phyloP scores from a whole-genome alignment of 2,888 invertebrate species.

The Neocrepidodera transversa region DNA sequence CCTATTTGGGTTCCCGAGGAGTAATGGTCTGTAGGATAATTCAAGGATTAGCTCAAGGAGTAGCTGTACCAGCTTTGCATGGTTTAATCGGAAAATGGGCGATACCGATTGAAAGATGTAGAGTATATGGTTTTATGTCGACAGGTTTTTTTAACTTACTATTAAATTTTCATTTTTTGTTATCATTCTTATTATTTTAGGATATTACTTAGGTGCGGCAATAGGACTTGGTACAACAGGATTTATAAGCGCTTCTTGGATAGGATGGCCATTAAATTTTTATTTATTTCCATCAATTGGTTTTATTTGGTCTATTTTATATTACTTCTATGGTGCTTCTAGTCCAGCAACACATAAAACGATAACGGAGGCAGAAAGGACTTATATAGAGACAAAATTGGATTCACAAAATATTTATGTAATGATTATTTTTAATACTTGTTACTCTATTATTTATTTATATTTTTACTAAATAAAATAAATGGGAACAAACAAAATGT shows the following conservation, averaged over 20 bases:
- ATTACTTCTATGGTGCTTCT: constrained; percentile 7
- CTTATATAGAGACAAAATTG: neutral
- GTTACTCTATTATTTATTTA: too few relatives aligned
- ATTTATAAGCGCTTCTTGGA: constrained; percentile 18
- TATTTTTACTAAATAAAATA: too few relatives aligned
- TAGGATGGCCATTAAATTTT: constrained; percentile 13
- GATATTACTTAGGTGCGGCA: constrained; percentile 1
- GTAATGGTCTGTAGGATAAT: constrained; percentile 15
- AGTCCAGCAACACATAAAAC: constrained; percentile 8
- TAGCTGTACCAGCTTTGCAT: constrained; percentile 3
- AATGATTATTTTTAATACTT: too few relatives aligned
- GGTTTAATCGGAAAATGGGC: constrained; percentile 10
- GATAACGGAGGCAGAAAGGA: constrained; percentile 4
- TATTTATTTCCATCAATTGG: constrained; percentile 12
- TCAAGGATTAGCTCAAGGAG: constrained; percentile 16
- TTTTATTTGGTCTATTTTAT: neutral
- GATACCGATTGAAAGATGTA: neutral
- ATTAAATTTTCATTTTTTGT: neutral
- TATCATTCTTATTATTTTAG: too few relatives aligned
- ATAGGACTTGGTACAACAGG: neutral
- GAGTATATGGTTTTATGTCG: constrained; percentile 1
- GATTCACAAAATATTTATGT: neutral
- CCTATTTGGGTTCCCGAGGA: constrained; percentile 11
- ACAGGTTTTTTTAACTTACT: neutral
- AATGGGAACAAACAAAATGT: too few relatives aligned